Conservation (phyloP, 2,797 vertebrate genomes). For the Microctenopoma lineatum region DNA sequence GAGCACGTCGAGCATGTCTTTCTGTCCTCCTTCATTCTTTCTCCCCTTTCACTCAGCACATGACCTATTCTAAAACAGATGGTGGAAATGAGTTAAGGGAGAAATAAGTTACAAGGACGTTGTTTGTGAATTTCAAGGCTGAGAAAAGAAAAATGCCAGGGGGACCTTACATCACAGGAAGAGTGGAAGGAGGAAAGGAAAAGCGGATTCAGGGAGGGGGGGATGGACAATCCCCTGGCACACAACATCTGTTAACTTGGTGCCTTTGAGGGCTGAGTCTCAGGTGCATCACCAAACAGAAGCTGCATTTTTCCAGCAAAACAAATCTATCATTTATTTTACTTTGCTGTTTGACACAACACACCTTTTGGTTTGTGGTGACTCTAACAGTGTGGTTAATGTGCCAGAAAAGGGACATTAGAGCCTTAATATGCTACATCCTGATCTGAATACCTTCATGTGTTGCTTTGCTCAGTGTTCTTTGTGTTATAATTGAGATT, state of each 20-base stretch:
- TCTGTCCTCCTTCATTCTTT: conserved; percentile 31
- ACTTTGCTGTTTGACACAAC: conserved; percentile 30
- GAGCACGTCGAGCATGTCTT: conserved; percentile 49
- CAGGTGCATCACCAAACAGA: conserved; percentile 59
- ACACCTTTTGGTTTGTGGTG: conserved; percentile 25
- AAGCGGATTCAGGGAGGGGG: conserved; percentile 14
- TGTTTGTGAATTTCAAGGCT: conserved; percentile 73
- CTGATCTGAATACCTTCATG: conserved; percentile 17
- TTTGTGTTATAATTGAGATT: not conserved
- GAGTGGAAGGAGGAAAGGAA: conserved; percentile 35
- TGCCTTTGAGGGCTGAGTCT: conserved; percentile 61
- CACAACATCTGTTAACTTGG: conserved; percentile 70
- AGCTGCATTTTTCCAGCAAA: conserved; percentile 28
- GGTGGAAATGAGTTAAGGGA: conserved; percentile 71
- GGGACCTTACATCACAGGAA: conserved; percentile 59
- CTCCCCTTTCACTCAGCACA: conserved; percentile 41
- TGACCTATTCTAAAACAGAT: conserved; percentile 74
- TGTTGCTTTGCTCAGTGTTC: conserved; percentile 1
- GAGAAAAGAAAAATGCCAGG: conserved; percentile 47
- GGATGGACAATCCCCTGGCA: conserved; percentile 46
- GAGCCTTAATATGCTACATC: conserved; percentile 46
- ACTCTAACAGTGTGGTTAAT: conserved; percentile 45
- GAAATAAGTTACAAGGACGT: conserved; percentile 76
- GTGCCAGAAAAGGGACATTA: conserved; percentile 48
- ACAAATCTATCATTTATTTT: conserved; percentile 39